Percentiles rank a stretch among this genome's conserved stretches.
Conservation (phyloP, 2,113 vertebrate genomes). For the Baryphthengus martii region DNA sequence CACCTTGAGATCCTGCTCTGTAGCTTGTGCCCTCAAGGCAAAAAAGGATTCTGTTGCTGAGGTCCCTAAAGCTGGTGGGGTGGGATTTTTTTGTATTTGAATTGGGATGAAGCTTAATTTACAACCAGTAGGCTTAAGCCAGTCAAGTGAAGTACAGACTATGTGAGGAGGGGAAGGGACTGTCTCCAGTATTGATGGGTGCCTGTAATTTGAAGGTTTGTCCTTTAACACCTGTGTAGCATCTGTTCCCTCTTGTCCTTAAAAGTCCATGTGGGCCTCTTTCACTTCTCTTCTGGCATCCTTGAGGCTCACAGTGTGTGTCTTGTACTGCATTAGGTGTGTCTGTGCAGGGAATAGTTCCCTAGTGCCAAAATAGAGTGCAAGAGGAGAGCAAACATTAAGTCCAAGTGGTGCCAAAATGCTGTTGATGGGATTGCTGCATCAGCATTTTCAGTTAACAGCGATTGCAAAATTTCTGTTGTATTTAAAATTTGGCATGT, state of each 20-base stretch:
- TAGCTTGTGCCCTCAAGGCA: not conserved
- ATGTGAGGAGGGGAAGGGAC: not conserved
- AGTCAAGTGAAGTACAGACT: not conserved
- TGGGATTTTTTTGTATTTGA: not conserved
- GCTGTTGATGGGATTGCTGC: conserved; percentile 9
- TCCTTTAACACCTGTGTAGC: not conserved
- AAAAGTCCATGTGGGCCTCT: not conserved
- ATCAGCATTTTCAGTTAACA: conserved; percentile 56
- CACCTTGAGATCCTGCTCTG: not conserved
- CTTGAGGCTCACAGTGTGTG: not conserved
- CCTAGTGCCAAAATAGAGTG: not conserved
- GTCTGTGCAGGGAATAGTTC: conserved; percentile 36
- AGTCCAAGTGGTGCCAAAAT: conserved; percentile 2
- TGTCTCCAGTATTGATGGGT: not conserved
- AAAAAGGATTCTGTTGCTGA: not conserved
- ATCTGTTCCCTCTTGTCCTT: not conserved
- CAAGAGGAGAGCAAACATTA: conserved; percentile 50
- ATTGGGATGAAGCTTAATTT: not conserved
- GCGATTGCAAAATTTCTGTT: conserved; percentile 59
- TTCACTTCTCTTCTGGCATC: not conserved
- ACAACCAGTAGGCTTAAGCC: not conserved
- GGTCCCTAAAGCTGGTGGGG: not conserved
- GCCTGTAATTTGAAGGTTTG: not conserved
- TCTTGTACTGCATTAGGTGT: conserved; percentile 28
- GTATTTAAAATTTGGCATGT: conserved; percentile 59